A percentile compares a stretch with the other conserved stretches of the same genome.
Conservation (phyloP, 1,140 invertebrate species). For the Dryas iulia region DNA sequence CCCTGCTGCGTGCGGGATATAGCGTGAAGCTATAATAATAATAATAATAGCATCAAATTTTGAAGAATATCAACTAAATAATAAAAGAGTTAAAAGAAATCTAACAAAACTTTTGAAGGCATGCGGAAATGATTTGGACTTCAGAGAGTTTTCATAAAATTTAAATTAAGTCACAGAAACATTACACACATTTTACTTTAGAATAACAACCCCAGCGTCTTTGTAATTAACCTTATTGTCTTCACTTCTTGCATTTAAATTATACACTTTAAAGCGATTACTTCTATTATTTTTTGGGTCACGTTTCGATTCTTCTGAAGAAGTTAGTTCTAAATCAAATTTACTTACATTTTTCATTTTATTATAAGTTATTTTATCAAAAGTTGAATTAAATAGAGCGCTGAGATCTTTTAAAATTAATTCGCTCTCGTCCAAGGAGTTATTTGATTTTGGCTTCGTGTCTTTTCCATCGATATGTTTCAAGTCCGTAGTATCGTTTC, state of each 20-base stretch:
- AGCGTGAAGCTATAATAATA: too few species aligned
- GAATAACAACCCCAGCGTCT: conserved; percentile 26
- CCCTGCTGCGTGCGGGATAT: too few species aligned
- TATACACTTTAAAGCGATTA: conserved; percentile 12
- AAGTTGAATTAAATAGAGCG: background rate
- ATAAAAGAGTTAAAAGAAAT: too few species aligned
- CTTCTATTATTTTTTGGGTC: background rate
- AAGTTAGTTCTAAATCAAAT: background rate
- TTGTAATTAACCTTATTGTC: conserved; percentile 14
- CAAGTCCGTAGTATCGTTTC: conserved; percentile 34
- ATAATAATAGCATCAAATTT: too few species aligned
- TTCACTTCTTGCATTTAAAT: conserved; percentile 17
- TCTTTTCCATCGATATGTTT: conserved; percentile 38
- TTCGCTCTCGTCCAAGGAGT: background rate
- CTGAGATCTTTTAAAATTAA: background rate
- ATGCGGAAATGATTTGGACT: too few species aligned
- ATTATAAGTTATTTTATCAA: background rate
- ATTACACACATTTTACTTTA: conserved; percentile 23
- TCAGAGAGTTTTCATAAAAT: background rate
- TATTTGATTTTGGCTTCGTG: background rate
- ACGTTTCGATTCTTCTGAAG: background rate
- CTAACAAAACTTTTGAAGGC: too few species aligned
- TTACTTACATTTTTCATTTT: background rate
- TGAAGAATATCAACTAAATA: too few species aligned
- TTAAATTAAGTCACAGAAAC: background rate